phyloP scores from a whole-genome alignment of 2,113 vertebrate species.

The Suncus etruscus region DNA sequence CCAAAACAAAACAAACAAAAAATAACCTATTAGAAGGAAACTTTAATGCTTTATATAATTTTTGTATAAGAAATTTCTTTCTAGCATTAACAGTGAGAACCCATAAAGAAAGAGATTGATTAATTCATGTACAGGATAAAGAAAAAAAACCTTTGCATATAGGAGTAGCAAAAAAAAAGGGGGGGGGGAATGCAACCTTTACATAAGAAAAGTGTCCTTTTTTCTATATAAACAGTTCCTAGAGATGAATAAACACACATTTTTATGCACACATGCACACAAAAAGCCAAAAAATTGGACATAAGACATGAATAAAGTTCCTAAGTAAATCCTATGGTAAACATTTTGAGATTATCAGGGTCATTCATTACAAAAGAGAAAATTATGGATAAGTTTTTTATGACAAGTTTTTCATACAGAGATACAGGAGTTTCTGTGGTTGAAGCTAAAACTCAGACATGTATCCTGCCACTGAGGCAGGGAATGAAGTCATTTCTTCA shows the following conservation, averaged over 20 bases:
- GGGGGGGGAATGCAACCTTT: conserved; percentile 21
- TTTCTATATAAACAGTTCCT: too few relatives aligned
- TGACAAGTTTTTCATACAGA: not conserved
- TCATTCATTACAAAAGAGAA: conserved; percentile 22
- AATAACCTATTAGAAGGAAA: conserved; percentile 30
- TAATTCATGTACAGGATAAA: conserved; percentile 25
- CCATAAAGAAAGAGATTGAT: conserved; percentile 46
- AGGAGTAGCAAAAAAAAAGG: conserved; percentile 35
- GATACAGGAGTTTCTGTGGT: not conserved
- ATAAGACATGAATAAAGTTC: conserved; percentile 54
- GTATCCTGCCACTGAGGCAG: not conserved
- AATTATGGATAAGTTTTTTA: not conserved
- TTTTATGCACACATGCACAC: too few relatives aligned
- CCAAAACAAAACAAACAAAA: too few relatives aligned
- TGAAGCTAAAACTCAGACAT: not conserved
- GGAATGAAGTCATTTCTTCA: not conserved
- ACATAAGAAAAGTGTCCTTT: not conserved
- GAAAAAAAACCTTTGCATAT: not conserved
- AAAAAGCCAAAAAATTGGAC: conserved; percentile 41
- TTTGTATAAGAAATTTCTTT: conserved; percentile 10
- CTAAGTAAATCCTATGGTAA: conserved; percentile 19
- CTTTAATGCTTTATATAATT: conserved; percentile 45
- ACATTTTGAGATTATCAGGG: conserved; percentile 40
- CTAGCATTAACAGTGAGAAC: conserved; percentile 35
- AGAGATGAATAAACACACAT: too few relatives aligned